phyloP scores from a whole-genome alignment of 2,797 vertebrate genomes.

The Xiphophorus birchmanni region DNA sequence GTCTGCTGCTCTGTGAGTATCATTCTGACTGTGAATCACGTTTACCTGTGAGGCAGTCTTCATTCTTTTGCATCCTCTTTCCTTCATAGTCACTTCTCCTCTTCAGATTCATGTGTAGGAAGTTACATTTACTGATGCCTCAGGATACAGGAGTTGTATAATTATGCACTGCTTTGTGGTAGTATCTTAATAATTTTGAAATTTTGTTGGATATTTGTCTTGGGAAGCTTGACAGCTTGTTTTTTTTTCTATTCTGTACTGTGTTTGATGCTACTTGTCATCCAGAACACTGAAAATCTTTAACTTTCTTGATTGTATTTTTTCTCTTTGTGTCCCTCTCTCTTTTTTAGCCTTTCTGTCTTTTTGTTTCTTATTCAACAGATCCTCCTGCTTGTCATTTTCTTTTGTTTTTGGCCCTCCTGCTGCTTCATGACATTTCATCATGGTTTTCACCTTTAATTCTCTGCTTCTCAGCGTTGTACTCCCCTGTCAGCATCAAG shows the following conservation, averaged over 20 bases:
- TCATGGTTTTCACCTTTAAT: conserved; percentile 27
- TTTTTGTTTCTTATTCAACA: neutral
- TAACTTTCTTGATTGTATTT: conserved; percentile 3
- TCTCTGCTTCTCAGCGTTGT: conserved; percentile 1
- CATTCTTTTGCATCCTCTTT: neutral
- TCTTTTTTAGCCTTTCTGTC: conserved; percentile 6
- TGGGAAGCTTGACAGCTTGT: neutral
- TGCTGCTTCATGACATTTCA: conserved; percentile 12
- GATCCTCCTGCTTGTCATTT: conserved; percentile 1
- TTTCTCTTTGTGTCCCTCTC: conserved; percentile 11
- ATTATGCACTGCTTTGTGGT: neutral
- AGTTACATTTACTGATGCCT: neutral
- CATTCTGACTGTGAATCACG: conserved; percentile 2
- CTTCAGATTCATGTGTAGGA: neutral
- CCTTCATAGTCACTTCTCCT: neutral
- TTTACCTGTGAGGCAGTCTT: conserved; percentile 10
- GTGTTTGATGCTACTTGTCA: neutral
- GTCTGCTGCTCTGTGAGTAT: conserved; percentile 18
- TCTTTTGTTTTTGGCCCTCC: conserved; percentile 9
- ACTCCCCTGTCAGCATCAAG: conserved; percentile 6
- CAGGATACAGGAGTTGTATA: neutral
- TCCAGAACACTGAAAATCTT: neutral
- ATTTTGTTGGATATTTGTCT: neutral
- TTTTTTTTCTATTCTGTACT: neutral
- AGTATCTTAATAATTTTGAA: neutral